Percentiles rank a stretch among this genome's conserved stretches.
Evolutionary conservation across 2,797 vertebrate genomes (phyloP).

Genomic region (Aplochiton taeniatus): DNA sequence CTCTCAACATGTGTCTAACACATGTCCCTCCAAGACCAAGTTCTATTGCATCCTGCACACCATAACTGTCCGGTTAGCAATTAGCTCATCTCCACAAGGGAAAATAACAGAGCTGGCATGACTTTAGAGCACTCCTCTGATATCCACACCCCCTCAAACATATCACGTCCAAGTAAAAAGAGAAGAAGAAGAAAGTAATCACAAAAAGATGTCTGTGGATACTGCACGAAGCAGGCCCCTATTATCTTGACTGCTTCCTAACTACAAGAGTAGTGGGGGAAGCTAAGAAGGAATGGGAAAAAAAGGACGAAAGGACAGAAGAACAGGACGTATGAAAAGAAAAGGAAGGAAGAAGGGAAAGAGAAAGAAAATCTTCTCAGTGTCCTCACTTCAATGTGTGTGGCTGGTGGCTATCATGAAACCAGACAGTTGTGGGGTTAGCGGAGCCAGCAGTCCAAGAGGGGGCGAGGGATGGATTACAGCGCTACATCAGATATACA

Average conservation of each 20-base stretch:
- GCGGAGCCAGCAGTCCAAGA: slow-evolving; percentile 36
- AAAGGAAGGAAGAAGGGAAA: neutral
- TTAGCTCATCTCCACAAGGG: slow-evolving; percentile 62
- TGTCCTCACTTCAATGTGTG: slow-evolving; percentile 18
- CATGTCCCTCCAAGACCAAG: slow-evolving; percentile 54
- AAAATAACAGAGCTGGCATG: slow-evolving; percentile 62
- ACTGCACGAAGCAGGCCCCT: slow-evolving; percentile 33
- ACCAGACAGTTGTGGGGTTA: slow-evolving; percentile 41
- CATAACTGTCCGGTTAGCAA: slow-evolving; percentile 59
- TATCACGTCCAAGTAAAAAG: slow-evolving; percentile 34
- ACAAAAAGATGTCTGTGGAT: slow-evolving; percentile 63
- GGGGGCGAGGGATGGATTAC: slow-evolving; percentile 72
- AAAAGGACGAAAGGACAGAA: slow-evolving; percentile 1
- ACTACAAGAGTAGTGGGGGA: slow-evolving; percentile 17
- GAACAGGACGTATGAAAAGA: slow-evolving; percentile 13
- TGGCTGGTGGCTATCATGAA: slow-evolving; percentile 20
- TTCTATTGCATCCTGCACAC: slow-evolving; percentile 45
- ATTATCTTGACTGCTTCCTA: slow-evolving; percentile 35
- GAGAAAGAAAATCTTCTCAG: slow-evolving; percentile 16
- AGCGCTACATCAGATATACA: slow-evolving; percentile 66
- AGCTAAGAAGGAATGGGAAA: slow-evolving; percentile 11
- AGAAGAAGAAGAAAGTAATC: slow-evolving; percentile 55
- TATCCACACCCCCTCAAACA: slow-evolving; percentile 41
- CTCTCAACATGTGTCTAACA: slow-evolving; percentile 66
- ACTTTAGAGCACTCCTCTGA: slow-evolving; percentile 51